These are phyloP conservation scores for Linnaemya vulpina DNA, from an alignment of 2,888 invertebrate genomes.

Conservation along the genomic window DNA sequence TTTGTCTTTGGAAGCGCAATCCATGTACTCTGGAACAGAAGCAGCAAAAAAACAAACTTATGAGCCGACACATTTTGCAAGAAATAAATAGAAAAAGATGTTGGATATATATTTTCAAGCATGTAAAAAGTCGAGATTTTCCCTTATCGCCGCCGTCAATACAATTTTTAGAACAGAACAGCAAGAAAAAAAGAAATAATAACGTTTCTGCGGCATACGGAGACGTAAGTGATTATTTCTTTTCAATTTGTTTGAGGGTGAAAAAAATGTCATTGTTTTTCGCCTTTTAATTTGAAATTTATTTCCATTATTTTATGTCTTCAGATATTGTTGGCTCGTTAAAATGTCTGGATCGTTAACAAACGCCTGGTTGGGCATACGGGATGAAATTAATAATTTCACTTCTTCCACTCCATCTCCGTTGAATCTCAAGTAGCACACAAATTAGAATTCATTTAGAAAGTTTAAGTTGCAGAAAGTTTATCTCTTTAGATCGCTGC, in stretches of 20 bases:
- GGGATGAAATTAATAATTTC: slow-evolving; percentile 43
- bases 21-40: slow-evolving; percentile 7
- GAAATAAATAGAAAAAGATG: neutral
- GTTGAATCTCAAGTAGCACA: neutral
- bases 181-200: neutral
- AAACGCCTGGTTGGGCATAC: slow-evolving; percentile 38
- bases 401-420: neutral
- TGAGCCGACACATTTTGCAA: neutral
- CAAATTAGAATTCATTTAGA: neutral
- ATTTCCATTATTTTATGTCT: neutral
- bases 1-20: slow-evolving; percentile 46
- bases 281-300: slow-evolving; percentile 19
- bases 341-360: slow-evolving; percentile 58
- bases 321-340: slow-evolving; percentile 43
- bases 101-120: slow-evolving; percentile 19
- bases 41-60: neutral
- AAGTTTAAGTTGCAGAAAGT: neutral
- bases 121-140: slow-evolving; percentile 43
- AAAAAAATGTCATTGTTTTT: slow-evolving; percentile 44
- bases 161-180: slow-evolving; percentile 7
- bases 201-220: slow-evolving; percentile 20
- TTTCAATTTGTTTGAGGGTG: slow-evolving; percentile 24
- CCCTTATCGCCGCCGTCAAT: slow-evolving; percentile 12
- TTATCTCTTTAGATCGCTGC: neutral
- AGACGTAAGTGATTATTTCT: slow-evolving; percentile 47